A percentile compares a stretch with the other conserved stretches of the same genome.
Conservation (phyloP, 2,113 vertebrate species). For the Apodemus speciosus region DNA sequence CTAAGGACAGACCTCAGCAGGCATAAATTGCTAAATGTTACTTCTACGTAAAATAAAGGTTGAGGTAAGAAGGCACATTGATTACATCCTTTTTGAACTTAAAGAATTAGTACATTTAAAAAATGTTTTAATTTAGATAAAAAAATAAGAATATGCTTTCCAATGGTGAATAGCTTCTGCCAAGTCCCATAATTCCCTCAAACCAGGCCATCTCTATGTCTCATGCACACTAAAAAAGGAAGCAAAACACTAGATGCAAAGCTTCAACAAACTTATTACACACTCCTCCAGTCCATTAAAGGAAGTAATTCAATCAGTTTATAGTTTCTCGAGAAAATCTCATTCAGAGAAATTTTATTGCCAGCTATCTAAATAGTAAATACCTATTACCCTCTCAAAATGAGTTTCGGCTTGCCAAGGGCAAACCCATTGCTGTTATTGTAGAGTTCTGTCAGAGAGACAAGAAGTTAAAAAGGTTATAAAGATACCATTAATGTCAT, state of each 20-base stretch:
- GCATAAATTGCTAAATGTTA: slow-evolving; percentile 52
- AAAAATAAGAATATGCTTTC: slow-evolving; percentile 8
- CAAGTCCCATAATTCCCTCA: slow-evolving; percentile 50
- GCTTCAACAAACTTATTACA: slow-evolving; percentile 85
- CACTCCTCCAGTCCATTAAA: slow-evolving; percentile 91
- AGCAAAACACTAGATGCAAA: slow-evolving; percentile 73
- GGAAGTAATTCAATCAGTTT: slow-evolving; percentile 92
- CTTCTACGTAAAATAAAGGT: slow-evolving; percentile 59
- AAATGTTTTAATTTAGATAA: slow-evolving; percentile 43
- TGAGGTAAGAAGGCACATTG: slow-evolving; percentile 5
- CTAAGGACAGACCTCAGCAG: slow-evolving; percentile 47
- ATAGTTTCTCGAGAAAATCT: slow-evolving; percentile 88
- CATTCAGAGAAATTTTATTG: slow-evolving; percentile 91
- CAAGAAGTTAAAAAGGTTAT: slow-evolving; percentile 90
- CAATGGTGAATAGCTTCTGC: slow-evolving; percentile 35
- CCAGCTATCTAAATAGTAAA: slow-evolving; percentile 92
- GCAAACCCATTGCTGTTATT: slow-evolving; percentile 86
- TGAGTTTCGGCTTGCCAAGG: slow-evolving; percentile 89
- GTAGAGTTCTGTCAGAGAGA: slow-evolving; percentile 86
- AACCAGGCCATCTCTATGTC: slow-evolving; percentile 60
- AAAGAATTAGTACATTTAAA: slow-evolving; percentile 13
- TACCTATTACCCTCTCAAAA: slow-evolving; percentile 89
- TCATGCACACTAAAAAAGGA: slow-evolving; percentile 57
- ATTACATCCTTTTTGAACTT: background rate
- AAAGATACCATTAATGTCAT: slow-evolving; percentile 88